phyloP scores from a whole-genome alignment of 2,113 vertebrate genomes.

The Seriola quinqueradiata region DNA sequence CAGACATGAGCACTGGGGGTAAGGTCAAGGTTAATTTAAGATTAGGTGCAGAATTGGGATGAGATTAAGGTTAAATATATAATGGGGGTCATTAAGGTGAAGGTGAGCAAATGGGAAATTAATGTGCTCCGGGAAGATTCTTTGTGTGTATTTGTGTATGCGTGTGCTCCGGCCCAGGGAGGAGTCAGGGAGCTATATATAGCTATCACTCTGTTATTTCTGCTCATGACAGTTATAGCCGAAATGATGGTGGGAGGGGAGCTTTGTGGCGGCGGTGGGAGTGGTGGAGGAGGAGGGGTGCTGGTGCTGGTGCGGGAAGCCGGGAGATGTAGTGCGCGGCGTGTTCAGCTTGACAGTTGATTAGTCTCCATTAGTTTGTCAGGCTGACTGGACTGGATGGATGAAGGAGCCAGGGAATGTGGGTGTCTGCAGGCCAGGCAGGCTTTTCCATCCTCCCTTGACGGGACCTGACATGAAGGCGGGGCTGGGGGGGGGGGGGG shows the following conservation, averaged over 20 bases:
- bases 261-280: neutral
- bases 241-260: slow-evolving; percentile 34
- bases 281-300: neutral
- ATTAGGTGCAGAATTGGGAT: slow-evolving; percentile 23
- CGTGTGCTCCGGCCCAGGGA: neutral
- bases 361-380: slow-evolving; percentile 82
- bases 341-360: slow-evolving; percentile 73
- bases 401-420: slow-evolving; percentile 49
- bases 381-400: slow-evolving; percentile 66
- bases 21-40: slow-evolving; percentile 14
- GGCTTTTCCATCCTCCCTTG: slow-evolving; percentile 11
- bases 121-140: neutral
- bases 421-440: slow-evolving; percentile 34
- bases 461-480: slow-evolving; percentile 22
- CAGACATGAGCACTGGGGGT: neutral
- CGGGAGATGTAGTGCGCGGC: slow-evolving; percentile 66
- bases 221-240: slow-evolving; percentile 66
- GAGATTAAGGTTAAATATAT: slow-evolving; percentile 29
- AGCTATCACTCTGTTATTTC: slow-evolving; percentile 76
- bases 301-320: slow-evolving; percentile 46
- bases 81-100: slow-evolving; percentile 24
- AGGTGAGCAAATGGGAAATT: slow-evolving; percentile 49
- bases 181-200: slow-evolving; percentile 63
- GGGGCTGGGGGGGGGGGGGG: slow-evolving; percentile 6
- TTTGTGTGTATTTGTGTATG: slow-evolving; percentile 18